Percentiles rank a stretch among this genome's conserved stretches.
Evolutionary conservation across 2,888 invertebrate genomes (phyloP).

Genomic region (Hirtodrosophila trivittata): DNA sequence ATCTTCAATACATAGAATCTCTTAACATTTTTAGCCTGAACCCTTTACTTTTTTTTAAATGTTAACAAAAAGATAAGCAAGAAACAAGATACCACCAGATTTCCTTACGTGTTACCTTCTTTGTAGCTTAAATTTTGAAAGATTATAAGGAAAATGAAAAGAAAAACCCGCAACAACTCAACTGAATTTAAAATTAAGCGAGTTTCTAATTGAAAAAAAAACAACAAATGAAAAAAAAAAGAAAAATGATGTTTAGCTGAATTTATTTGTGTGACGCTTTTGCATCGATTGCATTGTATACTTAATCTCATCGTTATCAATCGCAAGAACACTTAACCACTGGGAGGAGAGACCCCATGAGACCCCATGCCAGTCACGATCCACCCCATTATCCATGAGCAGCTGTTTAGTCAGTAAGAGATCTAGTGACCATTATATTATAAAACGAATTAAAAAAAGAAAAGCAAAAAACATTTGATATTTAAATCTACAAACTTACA

Average conservation of each 20-base stretch:
- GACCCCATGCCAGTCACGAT: constrained; percentile 66
- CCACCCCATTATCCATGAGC: constrained; percentile 24
- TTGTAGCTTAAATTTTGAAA: constrained; percentile 38
- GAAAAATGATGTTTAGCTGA: constrained; percentile 56
- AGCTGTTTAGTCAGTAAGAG: constrained; percentile 51
- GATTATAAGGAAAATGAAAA: constrained; percentile 1
- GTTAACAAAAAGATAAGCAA: constrained; percentile 37
- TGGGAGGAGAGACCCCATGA: too few species aligned
- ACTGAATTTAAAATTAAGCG: constrained; percentile 65
- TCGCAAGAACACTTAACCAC: too few species aligned
- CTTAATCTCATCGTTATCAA: constrained; percentile 31
- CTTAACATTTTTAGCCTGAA: constrained; percentile 47
- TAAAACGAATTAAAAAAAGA: constrained; percentile 18
- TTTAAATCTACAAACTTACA: constrained; percentile 63
- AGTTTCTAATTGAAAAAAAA: constrained; percentile 39
- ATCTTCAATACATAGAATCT: constrained; percentile 30
- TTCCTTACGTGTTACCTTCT: constrained; percentile 77
- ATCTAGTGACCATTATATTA: constrained; percentile 59
- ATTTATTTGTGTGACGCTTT: constrained; percentile 51
- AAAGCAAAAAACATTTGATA: constrained; percentile 48
- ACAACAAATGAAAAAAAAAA: not conserved
- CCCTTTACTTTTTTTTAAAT: constrained; percentile 37
- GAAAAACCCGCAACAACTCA: constrained; percentile 31
- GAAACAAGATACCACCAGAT: constrained; percentile 76
- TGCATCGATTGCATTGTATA: constrained; percentile 47